A percentile compares a stretch with the other conserved stretches of the same genome.
Evolutionary conservation across 1,140 invertebrate species (phyloP).

Genomic region (Drosophila nigromelanica): DNA sequence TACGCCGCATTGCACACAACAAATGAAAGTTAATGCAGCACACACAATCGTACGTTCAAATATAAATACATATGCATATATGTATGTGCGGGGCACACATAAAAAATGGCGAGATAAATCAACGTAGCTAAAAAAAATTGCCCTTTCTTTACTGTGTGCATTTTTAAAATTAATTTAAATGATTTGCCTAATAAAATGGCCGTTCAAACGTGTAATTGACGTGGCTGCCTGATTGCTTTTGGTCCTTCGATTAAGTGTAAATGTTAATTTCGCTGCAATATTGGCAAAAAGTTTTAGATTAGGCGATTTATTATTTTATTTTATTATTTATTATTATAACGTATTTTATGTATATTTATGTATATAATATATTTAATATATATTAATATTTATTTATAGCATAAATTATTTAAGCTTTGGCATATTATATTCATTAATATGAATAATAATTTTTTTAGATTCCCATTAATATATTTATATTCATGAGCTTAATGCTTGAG

Average conservation of each 20-base stretch:
- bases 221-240: constrained; percentile 21
- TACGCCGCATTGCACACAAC: constrained; percentile 64
- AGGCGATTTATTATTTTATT: too few relatives aligned
- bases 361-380: too few relatives aligned
- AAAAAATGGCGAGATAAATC: constrained; percentile 28
- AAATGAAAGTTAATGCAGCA: constrained; percentile 55
- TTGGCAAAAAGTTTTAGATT: not conserved
- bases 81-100: not conserved
- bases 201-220: constrained; percentile 47
- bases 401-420: too few relatives aligned
- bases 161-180: constrained; percentile 65
- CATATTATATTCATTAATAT: too few relatives aligned
- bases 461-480: too few relatives aligned
- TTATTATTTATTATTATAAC: too few relatives aligned
- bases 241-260: constrained; percentile 19
- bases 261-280: constrained; percentile 17
- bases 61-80: constrained; percentile 2
- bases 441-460: too few relatives aligned
- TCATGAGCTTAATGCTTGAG: too few relatives aligned
- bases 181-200: constrained; percentile 56
- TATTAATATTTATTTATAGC: too few relatives aligned
- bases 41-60: not conserved
- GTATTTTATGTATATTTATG: too few relatives aligned
- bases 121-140: constrained; percentile 15
- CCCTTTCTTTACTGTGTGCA: constrained; percentile 1